Evolutionary conservation across 2,113 vertebrate species (phyloP).

Genomic region (Oryctolagus cuniculus): mOryCun1.1 NC_091440.1:128686001-128686500

Average conservation of each 20-base stretch:
- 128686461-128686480: background rate
- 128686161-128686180: background rate
- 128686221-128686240: background rate
- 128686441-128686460: background rate
- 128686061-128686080: background rate
- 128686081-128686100: background rate
- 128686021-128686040: background rate
- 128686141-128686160: constrained; percentile 17
- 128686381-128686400: constrained; percentile 97
- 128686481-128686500: background rate
- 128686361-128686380: constrained; percentile 95
- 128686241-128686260: constrained; percentile 11
- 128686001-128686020: background rate
- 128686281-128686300: constrained; percentile 94
- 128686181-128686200: background rate
- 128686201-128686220: background rate
- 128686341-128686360: constrained; percentile 99
- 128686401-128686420: constrained; percentile 98
- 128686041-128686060: background rate
- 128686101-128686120: constrained; percentile 45
- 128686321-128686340: constrained; percentile 95
- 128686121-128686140: background rate
- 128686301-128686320: constrained; percentile 96
- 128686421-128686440: constrained; percentile 93
- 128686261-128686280: constrained; percentile 86